Conservation (phyloP, 2,113 vertebrate species). For the Pelvicachromis taeniatus region DNA sequence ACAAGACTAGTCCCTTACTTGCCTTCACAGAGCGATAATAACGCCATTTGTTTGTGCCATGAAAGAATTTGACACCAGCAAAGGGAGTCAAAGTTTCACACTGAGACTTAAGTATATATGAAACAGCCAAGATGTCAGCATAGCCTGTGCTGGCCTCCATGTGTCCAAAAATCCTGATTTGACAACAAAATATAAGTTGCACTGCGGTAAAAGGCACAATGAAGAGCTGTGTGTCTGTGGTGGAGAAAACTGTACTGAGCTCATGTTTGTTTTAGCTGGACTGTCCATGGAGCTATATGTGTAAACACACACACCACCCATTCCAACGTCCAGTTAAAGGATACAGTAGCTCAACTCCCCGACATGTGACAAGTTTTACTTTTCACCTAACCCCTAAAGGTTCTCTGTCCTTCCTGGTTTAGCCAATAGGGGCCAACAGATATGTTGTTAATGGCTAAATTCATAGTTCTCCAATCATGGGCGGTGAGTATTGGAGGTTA, state of each 20-base stretch:
- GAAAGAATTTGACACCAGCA: neutral
- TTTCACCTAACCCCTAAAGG: conserved; percentile 53
- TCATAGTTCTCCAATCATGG: conserved; percentile 54
- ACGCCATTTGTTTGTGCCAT: neutral
- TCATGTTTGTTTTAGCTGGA: neutral
- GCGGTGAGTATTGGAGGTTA: conserved; percentile 59
- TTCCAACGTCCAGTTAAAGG: neutral
- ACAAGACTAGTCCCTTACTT: neutral
- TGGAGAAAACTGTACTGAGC: neutral
- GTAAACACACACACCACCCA: neutral
- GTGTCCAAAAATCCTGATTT: neutral
- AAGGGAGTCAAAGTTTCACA: neutral
- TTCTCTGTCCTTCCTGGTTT: conserved; percentile 46
- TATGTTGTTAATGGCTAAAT: conserved; percentile 63
- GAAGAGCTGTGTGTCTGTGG: neutral
- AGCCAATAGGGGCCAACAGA: conserved; percentile 42
- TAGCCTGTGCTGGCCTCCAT: neutral
- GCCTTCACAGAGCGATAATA: neutral
- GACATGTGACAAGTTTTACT: conserved; percentile 25
- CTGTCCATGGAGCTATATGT: neutral
- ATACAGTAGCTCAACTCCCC: conserved; percentile 38
- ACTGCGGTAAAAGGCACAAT: neutral
- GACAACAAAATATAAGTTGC: neutral
- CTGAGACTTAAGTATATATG: neutral
- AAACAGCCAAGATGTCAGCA: neutral